Conservation (phyloP, 2,888 invertebrate genomes). For the Steinernema carpocapsae region DNA sequence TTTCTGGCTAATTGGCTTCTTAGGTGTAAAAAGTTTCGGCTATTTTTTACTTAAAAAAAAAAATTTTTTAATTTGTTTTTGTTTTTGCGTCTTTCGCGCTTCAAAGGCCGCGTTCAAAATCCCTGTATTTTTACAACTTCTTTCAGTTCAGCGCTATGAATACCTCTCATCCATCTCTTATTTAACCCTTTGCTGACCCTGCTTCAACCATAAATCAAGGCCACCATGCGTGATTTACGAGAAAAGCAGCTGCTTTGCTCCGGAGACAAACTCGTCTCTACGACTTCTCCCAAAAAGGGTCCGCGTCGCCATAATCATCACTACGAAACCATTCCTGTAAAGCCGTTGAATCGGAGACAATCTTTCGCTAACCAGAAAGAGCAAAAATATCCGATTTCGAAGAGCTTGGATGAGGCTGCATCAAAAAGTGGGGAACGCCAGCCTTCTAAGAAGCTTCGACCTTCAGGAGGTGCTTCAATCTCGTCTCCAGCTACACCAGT, state of each 20-base stretch:
- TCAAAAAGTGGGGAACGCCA: neutral
- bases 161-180: too few relatives aligned
- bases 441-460: neutral
- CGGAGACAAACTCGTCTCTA: slow-evolving; percentile 16
- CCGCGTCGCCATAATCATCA: slow-evolving; percentile 22
- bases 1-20: slow-evolving; percentile 15
- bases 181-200: neutral
- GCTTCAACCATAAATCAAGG: slow-evolving; percentile 7
- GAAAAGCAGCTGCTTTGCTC: slow-evolving; percentile 11
- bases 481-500: slow-evolving; percentile 13
- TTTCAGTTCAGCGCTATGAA: neutral
- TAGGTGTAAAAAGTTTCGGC: neutral
- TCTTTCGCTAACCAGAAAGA: slow-evolving; percentile 17
- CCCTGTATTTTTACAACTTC: too few relatives aligned
- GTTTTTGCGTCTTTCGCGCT: too few relatives aligned
- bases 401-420: slow-evolving; percentile 16
- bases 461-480: neutral
- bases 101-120: too few relatives aligned
- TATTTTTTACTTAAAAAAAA: slow-evolving; percentile 6
- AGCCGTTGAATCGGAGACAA: slow-evolving; percentile 12
- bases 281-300: slow-evolving; percentile 27
- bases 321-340: slow-evolving; percentile 27
- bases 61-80: too few relatives aligned
- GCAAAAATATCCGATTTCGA: slow-evolving; percentile 30
- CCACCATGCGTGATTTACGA: slow-evolving; percentile 31